A percentile compares a stretch with the other conserved stretches of the same genome.
These are phyloP conservation scores for Troilus luridus DNA, from an alignment of 2,888 invertebrate genomes.

Conservation along the genomic window DNA sequence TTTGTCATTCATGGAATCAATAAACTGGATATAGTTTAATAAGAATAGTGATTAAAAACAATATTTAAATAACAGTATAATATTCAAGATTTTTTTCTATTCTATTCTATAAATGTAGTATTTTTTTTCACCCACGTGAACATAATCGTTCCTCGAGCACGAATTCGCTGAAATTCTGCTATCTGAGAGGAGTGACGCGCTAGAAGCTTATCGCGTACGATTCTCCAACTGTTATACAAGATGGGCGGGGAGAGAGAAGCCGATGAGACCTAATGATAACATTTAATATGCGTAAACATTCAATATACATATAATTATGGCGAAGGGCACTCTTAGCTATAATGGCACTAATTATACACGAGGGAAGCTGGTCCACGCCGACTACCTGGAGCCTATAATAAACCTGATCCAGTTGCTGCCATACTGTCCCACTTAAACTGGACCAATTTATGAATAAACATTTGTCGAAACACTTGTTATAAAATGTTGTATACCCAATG, in stretches of 20 bases:
- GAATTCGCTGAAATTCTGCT: not conserved
- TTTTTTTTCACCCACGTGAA: too few species aligned
- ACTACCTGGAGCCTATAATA: conserved; percentile 27
- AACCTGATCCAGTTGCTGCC: not conserved
- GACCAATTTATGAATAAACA: not conserved
- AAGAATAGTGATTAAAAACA: too few species aligned
- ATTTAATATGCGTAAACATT: conserved; percentile 50
- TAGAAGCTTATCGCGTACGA: not conserved
- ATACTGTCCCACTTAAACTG: not conserved
- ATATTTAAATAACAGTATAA: too few species aligned
- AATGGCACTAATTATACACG: conserved; percentile 37
- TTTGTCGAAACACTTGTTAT: too few species aligned
- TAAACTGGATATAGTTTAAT: too few species aligned
- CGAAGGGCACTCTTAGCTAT: conserved; percentile 47
- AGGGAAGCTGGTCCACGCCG: not conserved
- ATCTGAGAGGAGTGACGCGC: not conserved
- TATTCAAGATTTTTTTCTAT: too few species aligned
- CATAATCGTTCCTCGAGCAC: too few species aligned
- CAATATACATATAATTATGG: conserved; percentile 44
- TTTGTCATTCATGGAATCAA: too few species aligned
- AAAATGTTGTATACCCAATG: too few species aligned
- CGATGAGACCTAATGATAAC: conserved; percentile 47
- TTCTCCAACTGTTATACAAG: not conserved
- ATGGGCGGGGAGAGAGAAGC: conserved; percentile 13
- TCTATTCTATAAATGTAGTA: too few species aligned